Base-by-base conservation (phyloP, 37 sponge, comb jelly and placozoan genomes). In the Hormiphora californensis region DNA sequence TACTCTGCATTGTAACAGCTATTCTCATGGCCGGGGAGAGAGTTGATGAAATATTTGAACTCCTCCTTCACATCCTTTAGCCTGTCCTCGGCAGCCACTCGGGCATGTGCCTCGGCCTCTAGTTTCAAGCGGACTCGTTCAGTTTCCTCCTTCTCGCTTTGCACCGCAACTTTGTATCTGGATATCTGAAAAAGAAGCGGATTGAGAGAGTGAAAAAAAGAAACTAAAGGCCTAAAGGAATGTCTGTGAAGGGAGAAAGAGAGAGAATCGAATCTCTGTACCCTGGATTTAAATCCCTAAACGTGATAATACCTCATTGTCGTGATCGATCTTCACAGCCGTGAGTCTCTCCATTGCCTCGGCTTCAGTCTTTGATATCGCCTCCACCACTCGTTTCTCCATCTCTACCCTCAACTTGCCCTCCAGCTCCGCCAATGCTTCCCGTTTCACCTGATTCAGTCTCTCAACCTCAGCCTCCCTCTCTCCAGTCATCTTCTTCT, bases 51-150 rank as follows among this genome's bases (percentile, higher is more conserved):
- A 41, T 73, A 73, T 41, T 28, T 27, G 81, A 73, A 73, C 35
- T 73, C 81, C 46, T 73, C 81, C 81, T 73, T 73, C 17, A 73
- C 81, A 19, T 73, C 81, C 44, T 73, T 73, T 22, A 73, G 81
- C 5, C 44, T 39, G 35, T 73, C 81, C 81, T 73, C 81, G 35
- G 81, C 41, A 5, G 43, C 30, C 4, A 73, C 81, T 21, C 46
- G 9, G 46, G 4, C 21, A 30, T 73, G 81, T 25, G 81, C 43
- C 43, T 73, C 81, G 27, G 40, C 46, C 25, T 73, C 81, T 28
- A 73, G 23, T 28, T 73, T 37, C 25, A 73, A 40, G 25, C 43
- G 40, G 5, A 73, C 81, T 0, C 15, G 28, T 5, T 73, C 81
- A 2, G 81, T 73, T 1, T 27, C 39, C 25, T 73, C 81, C 81